Conservation (phyloP, 1,140 invertebrate genomes). For the Bradysia coprophila region DNA sequence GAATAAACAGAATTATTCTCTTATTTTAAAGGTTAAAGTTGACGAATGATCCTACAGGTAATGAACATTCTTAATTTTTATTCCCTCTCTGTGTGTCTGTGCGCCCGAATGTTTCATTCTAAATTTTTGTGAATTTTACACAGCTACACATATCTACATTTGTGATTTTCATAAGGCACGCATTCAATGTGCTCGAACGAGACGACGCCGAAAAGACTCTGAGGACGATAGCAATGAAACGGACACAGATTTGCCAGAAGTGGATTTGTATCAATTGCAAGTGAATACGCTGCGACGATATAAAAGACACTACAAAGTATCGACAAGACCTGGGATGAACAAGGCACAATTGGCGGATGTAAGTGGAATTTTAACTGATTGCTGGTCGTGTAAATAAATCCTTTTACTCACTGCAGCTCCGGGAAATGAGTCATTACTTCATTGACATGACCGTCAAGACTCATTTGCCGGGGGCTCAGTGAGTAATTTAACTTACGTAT, state of each 20-base stretch:
- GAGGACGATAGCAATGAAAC: constrained; percentile 82
- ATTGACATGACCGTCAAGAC: no score
- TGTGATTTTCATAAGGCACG: constrained; percentile 92
- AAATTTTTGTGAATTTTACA: no score
- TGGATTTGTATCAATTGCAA: constrained; percentile 83
- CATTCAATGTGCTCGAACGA: constrained; percentile 79
- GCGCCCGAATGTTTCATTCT: no score
- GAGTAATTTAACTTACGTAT: no score
- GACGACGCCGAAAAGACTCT: constrained; percentile 74
- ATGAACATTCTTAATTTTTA: no score
- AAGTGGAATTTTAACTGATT: constrained; percentile 35
- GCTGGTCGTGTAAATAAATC: no score
- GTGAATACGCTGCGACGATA: constrained; percentile 83
- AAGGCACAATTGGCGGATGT: constrained; percentile 92
- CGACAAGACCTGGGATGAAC: constrained; percentile 75
- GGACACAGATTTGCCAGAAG: constrained; percentile 74
- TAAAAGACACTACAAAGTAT: constrained; percentile 84
- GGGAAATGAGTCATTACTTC: no score
- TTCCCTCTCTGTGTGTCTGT: no score
- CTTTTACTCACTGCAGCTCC: background rate
- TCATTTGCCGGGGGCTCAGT: no score
- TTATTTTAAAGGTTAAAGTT: no score
- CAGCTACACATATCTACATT: constrained; percentile 92
- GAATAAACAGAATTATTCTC: no score
- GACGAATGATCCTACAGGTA: no score